Base-by-base conservation (phyloP, 2,888 invertebrate species). In the Mesorhabditis spiculigera region DNA sequence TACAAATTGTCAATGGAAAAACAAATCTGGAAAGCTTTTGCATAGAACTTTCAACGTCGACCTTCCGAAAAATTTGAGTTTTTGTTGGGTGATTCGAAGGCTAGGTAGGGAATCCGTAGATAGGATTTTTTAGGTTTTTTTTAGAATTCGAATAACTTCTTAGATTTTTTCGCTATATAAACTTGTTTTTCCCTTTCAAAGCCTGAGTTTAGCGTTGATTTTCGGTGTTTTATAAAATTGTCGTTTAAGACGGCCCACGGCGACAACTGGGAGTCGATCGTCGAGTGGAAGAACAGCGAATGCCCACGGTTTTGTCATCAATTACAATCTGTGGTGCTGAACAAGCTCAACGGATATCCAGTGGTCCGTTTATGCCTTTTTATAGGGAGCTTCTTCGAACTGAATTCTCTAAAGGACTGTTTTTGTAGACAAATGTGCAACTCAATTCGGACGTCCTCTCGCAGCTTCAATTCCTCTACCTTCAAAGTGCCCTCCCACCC, bases 361-460 rank as follows among this genome's bases (percentile, higher is more conserved):
- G 16, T n/a, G 63, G 63, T 63, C 6, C 8, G 63, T 63, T n/a
- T n/a, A n/a, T n/a, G n/a, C n/a, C n/a, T n/a, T n/a, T n/a, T n/a
- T n/a, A n/a, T n/a, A n/a, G n/a, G n/a, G n/a, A n/a, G n/a, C n/a
- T n/a, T n/a, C n/a, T n/a, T n/a, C n/a, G n/a, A n/a, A n/a, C n/a
- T n/a, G n/a, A n/a, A 28, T 28, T 28, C 28, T 28, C 28, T 28
- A 28, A 28, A 28, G 4, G 1, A 5, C 62, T 13, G 4, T 1
- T 6, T 58, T 44, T 74, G 43, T 68, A 78, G 78, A 43, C 58
- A 13, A 63, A 64, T 8, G 61, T 69, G 3, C 74, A 73, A 61
- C 75, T 71, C 66, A 69, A 75, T 0, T 83, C 83, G 6, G 78
- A 78, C 67, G 77, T 83, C 67, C 75, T 84, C 28, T 73, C 81